Evolutionary conservation across 2,888 invertebrate genomes (phyloP).

Genomic region (Amblyjoppa proteus): DNA sequence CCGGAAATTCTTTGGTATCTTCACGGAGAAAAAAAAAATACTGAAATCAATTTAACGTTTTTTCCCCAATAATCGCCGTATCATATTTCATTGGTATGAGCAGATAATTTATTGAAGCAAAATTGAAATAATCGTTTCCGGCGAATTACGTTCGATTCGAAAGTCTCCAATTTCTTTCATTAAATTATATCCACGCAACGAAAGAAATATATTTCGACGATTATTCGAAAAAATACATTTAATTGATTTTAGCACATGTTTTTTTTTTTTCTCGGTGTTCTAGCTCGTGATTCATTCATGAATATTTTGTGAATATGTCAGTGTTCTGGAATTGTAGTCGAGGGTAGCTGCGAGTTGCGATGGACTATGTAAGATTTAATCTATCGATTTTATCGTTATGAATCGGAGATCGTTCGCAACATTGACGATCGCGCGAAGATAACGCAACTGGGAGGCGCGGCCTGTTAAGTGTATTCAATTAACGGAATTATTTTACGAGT

Average conservation of each 20-base stretch:
- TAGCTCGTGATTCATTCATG: not conserved
- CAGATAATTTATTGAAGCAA: not conserved
- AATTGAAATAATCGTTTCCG: too few relatives aligned
- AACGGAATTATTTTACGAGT: slow-evolving; percentile 9
- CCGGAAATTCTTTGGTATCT: not conserved
- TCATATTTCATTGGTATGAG: not conserved
- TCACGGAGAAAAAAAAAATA: not conserved
- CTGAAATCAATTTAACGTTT: not conserved
- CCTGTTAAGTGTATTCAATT: slow-evolving; percentile 32
- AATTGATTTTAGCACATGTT: not conserved
- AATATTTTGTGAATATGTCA: too few relatives aligned
- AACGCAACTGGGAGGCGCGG: not conserved
- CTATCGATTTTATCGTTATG: not conserved
- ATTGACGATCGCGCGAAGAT: not conserved
- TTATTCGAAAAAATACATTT: not conserved
- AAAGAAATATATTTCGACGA: not conserved
- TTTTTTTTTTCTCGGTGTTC: not conserved
- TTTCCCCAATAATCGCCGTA: not conserved
- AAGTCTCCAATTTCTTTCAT: not conserved
- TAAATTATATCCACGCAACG: not conserved
- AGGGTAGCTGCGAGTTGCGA: not conserved
- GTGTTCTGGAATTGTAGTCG: too few relatives aligned
- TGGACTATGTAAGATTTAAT: not conserved
- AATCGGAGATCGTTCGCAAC: not conserved
- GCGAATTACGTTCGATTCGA: not conserved